A percentile compares a stretch with the other conserved stretches of the same genome.
phyloP scores from a whole-genome alignment of 1,140 invertebrate genomes.

The Drosophila malerkotliana region DNA sequence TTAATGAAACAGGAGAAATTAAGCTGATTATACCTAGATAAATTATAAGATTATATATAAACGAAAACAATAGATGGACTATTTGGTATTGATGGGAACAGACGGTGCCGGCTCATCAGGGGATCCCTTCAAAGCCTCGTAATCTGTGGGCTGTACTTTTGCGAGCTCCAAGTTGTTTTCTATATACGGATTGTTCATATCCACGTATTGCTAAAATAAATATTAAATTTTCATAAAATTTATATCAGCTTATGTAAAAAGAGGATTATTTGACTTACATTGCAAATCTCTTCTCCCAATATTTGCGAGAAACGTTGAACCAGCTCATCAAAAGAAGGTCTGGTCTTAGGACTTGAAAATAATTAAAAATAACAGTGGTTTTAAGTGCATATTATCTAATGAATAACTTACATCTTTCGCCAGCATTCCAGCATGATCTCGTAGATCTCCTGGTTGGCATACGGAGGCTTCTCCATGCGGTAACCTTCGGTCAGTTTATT shows the following conservation, averaged over 20 bases:
- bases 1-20: neutral
- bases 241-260: too few relatives aligned
- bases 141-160: constrained; percentile 87
- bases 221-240: too few relatives aligned
- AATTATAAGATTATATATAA: too few relatives aligned
- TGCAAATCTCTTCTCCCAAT: constrained; percentile 91
- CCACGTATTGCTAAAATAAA: constrained; percentile 90
- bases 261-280: constrained; percentile 85
- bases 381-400: rapidly evolving
- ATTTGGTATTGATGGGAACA: constrained; percentile 26
- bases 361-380: too few relatives aligned
- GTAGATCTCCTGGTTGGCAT: constrained; percentile 91
- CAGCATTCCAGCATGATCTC: constrained; percentile 94
- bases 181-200: constrained; percentile 92
- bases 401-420: constrained; percentile 85
- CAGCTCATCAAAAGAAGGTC: constrained; percentile 92
- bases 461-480: constrained; percentile 93
- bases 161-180: constrained; percentile 87
- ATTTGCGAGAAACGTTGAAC: constrained; percentile 90
- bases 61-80: too few relatives aligned
- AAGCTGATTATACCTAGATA: neutral
- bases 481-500: constrained; percentile 92
- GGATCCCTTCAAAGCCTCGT: constrained; percentile 90
- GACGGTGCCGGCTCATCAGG: constrained; percentile 85
- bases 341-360: constrained; percentile 86